phyloP scores from a whole-genome alignment of 2,113 vertebrate species.

The Rafetus swinhoei region DNA sequence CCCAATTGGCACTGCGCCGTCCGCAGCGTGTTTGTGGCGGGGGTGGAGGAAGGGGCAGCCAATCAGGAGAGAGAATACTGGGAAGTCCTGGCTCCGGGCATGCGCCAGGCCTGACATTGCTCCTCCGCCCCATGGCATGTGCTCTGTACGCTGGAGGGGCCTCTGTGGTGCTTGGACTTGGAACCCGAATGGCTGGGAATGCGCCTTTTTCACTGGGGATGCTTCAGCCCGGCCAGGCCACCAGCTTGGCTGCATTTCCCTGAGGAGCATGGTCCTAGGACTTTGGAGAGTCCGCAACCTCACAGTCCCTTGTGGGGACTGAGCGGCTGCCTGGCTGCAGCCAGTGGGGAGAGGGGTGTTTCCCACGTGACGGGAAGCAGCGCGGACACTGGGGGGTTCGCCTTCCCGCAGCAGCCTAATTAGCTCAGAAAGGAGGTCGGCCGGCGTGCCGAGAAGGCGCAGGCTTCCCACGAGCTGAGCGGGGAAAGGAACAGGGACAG shows the following conservation, averaged over 20 bases:
- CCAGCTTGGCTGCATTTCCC: neutral
- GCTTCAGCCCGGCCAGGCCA: neutral
- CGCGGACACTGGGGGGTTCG: conserved; percentile 43
- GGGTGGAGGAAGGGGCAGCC: neutral
- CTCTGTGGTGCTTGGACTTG: neutral
- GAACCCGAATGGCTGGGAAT: neutral
- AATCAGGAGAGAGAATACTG: neutral
- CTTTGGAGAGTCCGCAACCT: neutral
- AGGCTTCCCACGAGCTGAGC: conserved; percentile 7
- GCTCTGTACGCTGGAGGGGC: neutral
- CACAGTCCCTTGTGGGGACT: neutral
- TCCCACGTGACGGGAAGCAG: conserved; percentile 34
- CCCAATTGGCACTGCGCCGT: neutral
- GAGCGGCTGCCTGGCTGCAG: neutral
- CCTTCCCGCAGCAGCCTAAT: conserved; percentile 67
- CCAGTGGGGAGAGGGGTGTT: neutral
- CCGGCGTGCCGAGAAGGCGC: conserved; percentile 5
- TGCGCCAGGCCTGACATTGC: neutral
- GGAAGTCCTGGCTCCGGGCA: neutral
- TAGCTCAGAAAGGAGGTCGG: conserved; percentile 48
- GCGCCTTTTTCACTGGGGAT: neutral
- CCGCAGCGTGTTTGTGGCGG: neutral
- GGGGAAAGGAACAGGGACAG: conserved; percentile 34
- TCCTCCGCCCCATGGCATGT: neutral
- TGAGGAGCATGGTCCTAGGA: neutral